Evolutionary conservation across 2,888 invertebrate genomes (phyloP), one percentile per base, ranked within the genome.

Genomic region (Temnothorax ravouxi): DNA sequence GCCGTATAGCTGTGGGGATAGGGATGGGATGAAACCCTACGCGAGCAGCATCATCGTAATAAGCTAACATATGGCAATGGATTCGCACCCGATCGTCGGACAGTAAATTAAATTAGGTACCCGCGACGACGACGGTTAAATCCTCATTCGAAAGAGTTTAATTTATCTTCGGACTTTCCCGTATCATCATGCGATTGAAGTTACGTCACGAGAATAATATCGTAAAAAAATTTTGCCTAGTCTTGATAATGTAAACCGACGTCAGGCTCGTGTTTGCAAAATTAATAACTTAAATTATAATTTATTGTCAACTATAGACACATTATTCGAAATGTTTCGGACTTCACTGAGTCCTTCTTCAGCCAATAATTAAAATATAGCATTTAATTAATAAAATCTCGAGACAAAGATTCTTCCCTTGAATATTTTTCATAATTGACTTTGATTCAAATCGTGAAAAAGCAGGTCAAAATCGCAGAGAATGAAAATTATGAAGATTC

Each of bases 1-100:
- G 54, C 6, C 11, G 25, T 25, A 56, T 25, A 56, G 5, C 44
- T 11, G 50, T 38, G 54, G 54, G 29, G 59, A 61, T 61, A 47
- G 47, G 34, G 34, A 61, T 56, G 74, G 41, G 44, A 74, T 9
- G 13, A 75, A 75, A 64, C 6, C 11, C 47, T 64, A 34, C 44
- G 29, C 44, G 41, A 34, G 21, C 44, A 62, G 21, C 44, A 62
- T 34, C 21, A 6, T 41, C 6, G 38, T 34, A 50, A 50, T n/a
- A 15, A 41, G 13, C 41, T 8, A 11, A 44, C 72, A 59, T 74
- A 59, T 74, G 29, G 44, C 72, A 44, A n/a, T 29, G 21, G 41
- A 72, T 21, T 71, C 11, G 18, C 54, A 18, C 6, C 25, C 72
- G 38, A 44, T 25, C 18, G 18, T 25, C 34, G 9, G n/a, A 6